phyloP scores from a whole-genome alignment of 1,140 invertebrate species.

The Lepidurus couesii region DNA sequence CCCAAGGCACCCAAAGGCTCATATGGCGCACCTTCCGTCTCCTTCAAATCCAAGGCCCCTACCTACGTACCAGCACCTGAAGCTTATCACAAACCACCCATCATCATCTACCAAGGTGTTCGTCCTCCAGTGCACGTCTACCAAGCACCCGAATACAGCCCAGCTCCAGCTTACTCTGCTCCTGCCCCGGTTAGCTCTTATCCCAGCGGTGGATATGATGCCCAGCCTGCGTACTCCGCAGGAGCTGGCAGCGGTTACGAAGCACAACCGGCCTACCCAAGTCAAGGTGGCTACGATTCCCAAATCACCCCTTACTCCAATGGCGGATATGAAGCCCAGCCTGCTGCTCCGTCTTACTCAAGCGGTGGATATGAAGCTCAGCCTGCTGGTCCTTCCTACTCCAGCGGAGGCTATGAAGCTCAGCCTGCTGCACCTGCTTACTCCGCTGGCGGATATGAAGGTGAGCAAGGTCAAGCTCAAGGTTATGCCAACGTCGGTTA shows the following conservation, averaged over 20 bases:
- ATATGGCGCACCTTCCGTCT: conserved; percentile 27
- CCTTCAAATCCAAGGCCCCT: conserved; percentile 33
- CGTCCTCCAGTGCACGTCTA: conserved; percentile 46
- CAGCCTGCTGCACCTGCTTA: conserved; percentile 24
- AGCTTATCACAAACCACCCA: conserved; percentile 45
- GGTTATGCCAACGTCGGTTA: not conserved
- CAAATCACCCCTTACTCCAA: not conserved
- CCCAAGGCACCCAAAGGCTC: conserved; percentile 26
- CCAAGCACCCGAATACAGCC: conserved; percentile 36
- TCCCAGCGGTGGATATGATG: not conserved
- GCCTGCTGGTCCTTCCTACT: conserved; percentile 6
- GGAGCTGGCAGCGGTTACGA: conserved; percentile 5
- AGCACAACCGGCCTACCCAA: not conserved
- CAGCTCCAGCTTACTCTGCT: conserved; percentile 29
- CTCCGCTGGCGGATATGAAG: not conserved
- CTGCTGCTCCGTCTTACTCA: conserved; percentile 1
- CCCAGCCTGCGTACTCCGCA: conserved; percentile 23
- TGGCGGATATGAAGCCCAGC: not conserved
- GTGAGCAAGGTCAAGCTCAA: not conserved
- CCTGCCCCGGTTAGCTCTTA: not conserved
- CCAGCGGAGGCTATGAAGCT: conserved; percentile 17
- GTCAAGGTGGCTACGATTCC: not conserved
- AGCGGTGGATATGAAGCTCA: too few species aligned
- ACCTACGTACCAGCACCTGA: conserved; percentile 43
- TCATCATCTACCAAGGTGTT: conserved; percentile 47